Conservation (phyloP, 1,140 invertebrate genomes). For the Hylaeus anthracinus region DNA sequence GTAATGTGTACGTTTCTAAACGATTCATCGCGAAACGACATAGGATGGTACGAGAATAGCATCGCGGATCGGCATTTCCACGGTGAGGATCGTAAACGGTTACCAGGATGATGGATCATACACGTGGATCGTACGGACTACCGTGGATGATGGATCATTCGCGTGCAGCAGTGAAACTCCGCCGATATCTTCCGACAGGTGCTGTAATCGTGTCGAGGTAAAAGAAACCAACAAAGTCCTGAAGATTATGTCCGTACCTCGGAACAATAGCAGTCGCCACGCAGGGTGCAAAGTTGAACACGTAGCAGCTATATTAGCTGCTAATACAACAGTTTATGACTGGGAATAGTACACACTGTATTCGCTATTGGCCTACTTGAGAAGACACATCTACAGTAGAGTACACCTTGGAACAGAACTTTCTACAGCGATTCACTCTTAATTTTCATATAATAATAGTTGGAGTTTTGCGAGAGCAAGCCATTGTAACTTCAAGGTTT, state of each 20-base stretch:
- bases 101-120: conserved; percentile 55
- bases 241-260: neutral
- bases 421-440: too few species aligned
- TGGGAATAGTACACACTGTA: too few species aligned
- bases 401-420: too few species aligned
- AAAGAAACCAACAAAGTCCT: neutral
- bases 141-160: conserved; percentile 54
- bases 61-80: conserved; percentile 54
- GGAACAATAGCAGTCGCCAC: neutral
- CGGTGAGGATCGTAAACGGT: conserved; percentile 35
- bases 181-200: neutral
- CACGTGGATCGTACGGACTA: conserved; percentile 24
- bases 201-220: neutral
- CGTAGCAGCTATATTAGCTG: too few species aligned
- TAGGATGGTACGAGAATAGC: conserved; percentile 43
- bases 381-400: too few species aligned
- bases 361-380: too few species aligned
- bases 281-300: too few species aligned
- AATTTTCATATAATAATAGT: too few species aligned
- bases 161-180: neutral
- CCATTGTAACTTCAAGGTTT: too few species aligned
- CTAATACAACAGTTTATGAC: too few species aligned
- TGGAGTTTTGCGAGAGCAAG: too few species aligned
- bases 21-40: conserved; percentile 1
- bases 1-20: neutral